Base-by-base conservation (phyloP, 2,888 invertebrate species). In the Bellardia pandia region DNA sequence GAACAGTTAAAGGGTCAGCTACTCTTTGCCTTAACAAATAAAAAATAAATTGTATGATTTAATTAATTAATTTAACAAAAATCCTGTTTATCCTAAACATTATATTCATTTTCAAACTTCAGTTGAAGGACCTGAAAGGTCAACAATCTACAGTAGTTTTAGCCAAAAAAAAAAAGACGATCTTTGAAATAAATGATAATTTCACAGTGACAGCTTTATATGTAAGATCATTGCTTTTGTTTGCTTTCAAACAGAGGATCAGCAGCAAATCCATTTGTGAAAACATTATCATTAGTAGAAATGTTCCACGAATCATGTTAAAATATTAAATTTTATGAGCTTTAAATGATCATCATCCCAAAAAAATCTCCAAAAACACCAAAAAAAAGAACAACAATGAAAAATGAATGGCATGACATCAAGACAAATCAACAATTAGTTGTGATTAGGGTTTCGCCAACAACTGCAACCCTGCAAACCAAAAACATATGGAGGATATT, bases 291-390 rank as follows among this genome's bases (percentile, higher is more conserved):
- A 76, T 76, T 51, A 69, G 53, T 69, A 11, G 42, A 69, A 82
- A 53, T 76, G 2, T 60, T 53, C 30, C 60, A 30, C 72, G 56
- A 42, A 75, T 83, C 66, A 68, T 72, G 66, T 80, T 74, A 56
- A 80, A 77, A 77, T 84, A 77, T 86, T 45, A 80, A 83, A 80
- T 79, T 86, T 83, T 83, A 83, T 79, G 82, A 82, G 53, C 75
- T 64, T 69, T 23, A 79, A 75, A 64, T 58, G 71, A 76, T 76
- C 82, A 83, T 71, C 58, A 68, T 30, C 40, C 16, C 40, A 40
- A 64, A 33, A 16, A 45, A 45, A 2, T 1, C 11, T 6, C 7
- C 23, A 60, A 37, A 14, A n/a, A 23, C 23, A 23, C 23, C 23
- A 23, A 78, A 75, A 33, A 33, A 33, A 14, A 64, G 56, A 74